phyloP scores from a whole-genome alignment of 2,113 vertebrate genomes.

The Upupa epops region DNA sequence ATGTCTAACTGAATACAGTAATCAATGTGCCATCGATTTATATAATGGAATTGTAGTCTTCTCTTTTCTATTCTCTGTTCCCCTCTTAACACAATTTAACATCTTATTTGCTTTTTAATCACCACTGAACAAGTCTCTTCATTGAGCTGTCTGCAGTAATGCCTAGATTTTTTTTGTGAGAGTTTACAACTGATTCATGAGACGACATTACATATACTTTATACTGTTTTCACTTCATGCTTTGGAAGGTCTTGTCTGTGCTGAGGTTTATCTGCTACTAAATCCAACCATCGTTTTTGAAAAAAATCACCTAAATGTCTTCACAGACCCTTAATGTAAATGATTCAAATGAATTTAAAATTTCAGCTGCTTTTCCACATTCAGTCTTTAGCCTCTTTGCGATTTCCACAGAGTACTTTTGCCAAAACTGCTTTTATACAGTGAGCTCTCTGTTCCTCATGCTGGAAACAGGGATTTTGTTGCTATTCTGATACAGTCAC shows the following conservation, averaged over 20 bases:
- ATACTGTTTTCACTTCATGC: neutral
- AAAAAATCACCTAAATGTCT: neutral
- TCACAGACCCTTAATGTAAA: slow-evolving; percentile 17
- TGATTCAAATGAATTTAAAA: slow-evolving; percentile 15
- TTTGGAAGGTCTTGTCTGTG: slow-evolving; percentile 16
- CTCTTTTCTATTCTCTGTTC: slow-evolving; percentile 35
- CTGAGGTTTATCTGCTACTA: slow-evolving; percentile 14
- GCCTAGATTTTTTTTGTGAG: slow-evolving; percentile 26
- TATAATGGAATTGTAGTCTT: slow-evolving; percentile 55
- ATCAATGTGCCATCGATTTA: slow-evolving; percentile 61
- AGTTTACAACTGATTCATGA: slow-evolving; percentile 35
- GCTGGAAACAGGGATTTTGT: neutral
- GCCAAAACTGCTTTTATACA: slow-evolving; percentile 13
- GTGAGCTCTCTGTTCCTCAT: slow-evolving; percentile 9
- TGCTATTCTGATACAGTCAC: neutral
- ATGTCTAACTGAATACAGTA: slow-evolving; percentile 65
- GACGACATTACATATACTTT: slow-evolving; percentile 26
- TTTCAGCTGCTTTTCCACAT: slow-evolving; percentile 33
- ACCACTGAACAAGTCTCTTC: slow-evolving; percentile 33
- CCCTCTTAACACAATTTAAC: slow-evolving; percentile 48
- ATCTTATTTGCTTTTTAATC: slow-evolving; percentile 58
- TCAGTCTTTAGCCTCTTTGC: neutral
- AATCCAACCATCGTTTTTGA: neutral
- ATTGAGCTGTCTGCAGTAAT: slow-evolving; percentile 40
- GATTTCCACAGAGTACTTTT: slow-evolving; percentile 5